Evolutionary conservation across 23 tunicate species (phyloP), one percentile per base, ranked within the genome.

Genomic region (Ciona savignyi): DNA sequence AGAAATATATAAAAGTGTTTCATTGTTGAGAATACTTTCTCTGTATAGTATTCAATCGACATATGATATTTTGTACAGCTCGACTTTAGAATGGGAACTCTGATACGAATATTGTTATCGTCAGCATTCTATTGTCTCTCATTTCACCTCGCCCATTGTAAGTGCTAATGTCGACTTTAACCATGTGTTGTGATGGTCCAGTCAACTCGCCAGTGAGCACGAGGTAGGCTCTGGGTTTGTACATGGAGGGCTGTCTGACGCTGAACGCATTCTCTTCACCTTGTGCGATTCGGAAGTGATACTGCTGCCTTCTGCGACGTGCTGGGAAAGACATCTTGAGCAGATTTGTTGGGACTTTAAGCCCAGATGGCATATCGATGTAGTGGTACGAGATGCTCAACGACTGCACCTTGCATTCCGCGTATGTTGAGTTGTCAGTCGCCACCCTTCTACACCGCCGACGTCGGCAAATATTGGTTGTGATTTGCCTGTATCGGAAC

Each of bases 81-180:
- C 56, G 9, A n/a, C 56, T 6, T 42, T 63, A 90, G 75, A 90
- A 90, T 25, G 67, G 33, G 74, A 83, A 90, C 64, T 66, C 48
- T n/a, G 89, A 83, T 23, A 84, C 89, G 31, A 33, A 76, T 48
- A 90, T 49, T 4, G 78, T 79, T 28, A 90, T 78, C 30, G 87
- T 83, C 27, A 90, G 72, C 82, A 77, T 83, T 33, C 97, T 64
- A 33, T 80, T 90, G 82, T 90, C 97, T 49, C 97, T 81, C 85
- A 80, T 90, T 32, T 83, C 48, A 3, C 89, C 82, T 27, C 34
- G 74, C 62, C 72, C 68, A 60, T 90, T 88, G 74, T 90, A 90
- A 2, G 97, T 90, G 49, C 86, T 73, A 82, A 90, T 83, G 60
- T 90, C 97, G 4, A 90, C 82, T 67, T 90, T 82, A 32, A 90